phyloP scores from a whole-genome alignment of 2,888 invertebrate genomes.

The Busseola fusca region DNA sequence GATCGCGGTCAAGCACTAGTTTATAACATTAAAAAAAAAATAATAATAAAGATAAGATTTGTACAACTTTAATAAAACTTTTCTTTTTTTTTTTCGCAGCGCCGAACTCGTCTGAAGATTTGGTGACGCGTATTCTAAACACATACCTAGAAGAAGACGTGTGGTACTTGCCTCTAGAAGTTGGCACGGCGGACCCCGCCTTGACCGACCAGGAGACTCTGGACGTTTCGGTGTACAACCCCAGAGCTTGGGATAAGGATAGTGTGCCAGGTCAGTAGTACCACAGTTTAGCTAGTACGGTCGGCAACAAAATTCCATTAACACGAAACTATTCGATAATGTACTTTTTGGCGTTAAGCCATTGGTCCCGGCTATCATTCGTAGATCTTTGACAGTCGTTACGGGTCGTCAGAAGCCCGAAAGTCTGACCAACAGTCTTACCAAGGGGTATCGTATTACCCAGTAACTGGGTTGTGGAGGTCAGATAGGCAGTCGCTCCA shows the following conservation, averaged over 20 bases:
- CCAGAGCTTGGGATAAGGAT: conserved; percentile 80
- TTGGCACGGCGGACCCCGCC: conserved; percentile 68
- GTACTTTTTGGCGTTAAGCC: no score
- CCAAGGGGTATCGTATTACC: no score
- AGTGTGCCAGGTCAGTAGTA: conserved; percentile 77
- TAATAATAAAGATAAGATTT: background rate
- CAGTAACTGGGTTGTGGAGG: no score
- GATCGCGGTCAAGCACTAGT: no score
- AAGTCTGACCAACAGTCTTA: no score
- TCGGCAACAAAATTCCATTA: no score
- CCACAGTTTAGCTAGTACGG: background rate
- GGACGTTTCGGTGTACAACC: conserved; percentile 80
- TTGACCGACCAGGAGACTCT: conserved; percentile 70
- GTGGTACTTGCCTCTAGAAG: conserved; percentile 86
- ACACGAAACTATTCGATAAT: no score
- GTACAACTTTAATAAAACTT: background rate
- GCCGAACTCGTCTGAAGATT: conserved; percentile 65
- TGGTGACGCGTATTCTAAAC: conserved; percentile 74
- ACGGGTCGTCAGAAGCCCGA: no score
- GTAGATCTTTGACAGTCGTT: no score
- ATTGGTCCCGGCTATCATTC: no score
- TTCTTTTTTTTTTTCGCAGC: conserved; percentile 65
- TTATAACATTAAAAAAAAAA: no score
- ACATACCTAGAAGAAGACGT: conserved; percentile 86
- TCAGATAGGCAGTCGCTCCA: no score